Base-by-base conservation (phyloP, 2,888 invertebrate genomes). In the Aquatica leii region DNA sequence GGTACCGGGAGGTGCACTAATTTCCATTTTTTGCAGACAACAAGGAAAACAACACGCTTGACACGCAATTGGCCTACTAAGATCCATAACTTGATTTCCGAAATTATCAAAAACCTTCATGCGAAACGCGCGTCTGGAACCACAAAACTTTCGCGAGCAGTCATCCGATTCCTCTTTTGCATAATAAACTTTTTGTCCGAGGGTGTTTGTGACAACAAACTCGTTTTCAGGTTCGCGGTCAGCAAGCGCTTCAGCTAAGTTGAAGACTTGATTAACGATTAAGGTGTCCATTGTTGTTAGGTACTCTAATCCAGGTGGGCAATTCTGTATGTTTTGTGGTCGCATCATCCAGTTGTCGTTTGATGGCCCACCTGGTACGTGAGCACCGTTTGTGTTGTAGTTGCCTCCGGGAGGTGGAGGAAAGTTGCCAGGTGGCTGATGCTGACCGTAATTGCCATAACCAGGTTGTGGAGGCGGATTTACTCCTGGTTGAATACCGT, bases 181-280 rank as follows among this genome's bases (percentile, higher is more conserved):
- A 73, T 87, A 89, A 77, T 90, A 95, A 2, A 95, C 85, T 80
- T 90, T 90, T 80, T 94, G 91, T 0, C 94, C 93, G 62, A 88
- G 78, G 65, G 86, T 87, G 79, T 94, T 92, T 82, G 90, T 90
- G 43, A 96, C 84, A 41, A 90, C 89, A 80, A 93, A 97, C 81
- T 94, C 94, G 78, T 95, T 96, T 78, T 93, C 91, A 6, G 92
- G 92, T 82, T 95, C 94, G 82, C 92, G 95, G 12, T 94, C 94
- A 68, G 89, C 88, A 68, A 94, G 87, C 86, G 86, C 85, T 85
- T 91, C 90, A 67, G 71, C 46, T 60, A 37, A 52, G 75, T 91
- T 91, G 14, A 90, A 86, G 80, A 90, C 88, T 77, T 92, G 92
- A 72, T 90, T 88, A 62, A 93, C 86, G 66, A 90, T 84, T 54